Percentiles rank a stretch among this genome's conserved stretches.
phyloP scores from a whole-genome alignment of 2,888 invertebrate genomes.

The Clitarchus hookeri region DNA sequence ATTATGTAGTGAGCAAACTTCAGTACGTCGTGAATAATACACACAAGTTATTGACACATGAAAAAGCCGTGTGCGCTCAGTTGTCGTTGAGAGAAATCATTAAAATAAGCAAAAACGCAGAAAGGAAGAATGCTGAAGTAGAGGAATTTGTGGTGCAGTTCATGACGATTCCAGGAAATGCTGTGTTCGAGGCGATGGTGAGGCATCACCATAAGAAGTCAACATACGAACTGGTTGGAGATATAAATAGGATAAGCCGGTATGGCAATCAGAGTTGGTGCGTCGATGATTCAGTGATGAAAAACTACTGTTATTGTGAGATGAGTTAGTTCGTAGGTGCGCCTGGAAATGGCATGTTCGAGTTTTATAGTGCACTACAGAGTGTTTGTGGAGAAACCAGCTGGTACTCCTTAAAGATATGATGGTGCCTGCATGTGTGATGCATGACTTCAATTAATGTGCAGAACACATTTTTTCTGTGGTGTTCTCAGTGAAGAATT shows the following conservation, averaged over 20 bases:
- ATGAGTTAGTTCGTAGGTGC: background rate
- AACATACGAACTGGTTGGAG: constrained; percentile 8
- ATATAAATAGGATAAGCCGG: constrained; percentile 73
- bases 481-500: no score
- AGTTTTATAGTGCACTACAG: background rate
- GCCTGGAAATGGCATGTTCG: background rate
- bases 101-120: constrained; percentile 15
- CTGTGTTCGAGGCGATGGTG: constrained; percentile 53
- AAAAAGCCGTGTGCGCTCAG: background rate
- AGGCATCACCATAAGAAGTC: constrained; percentile 27
- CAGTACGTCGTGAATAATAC: constrained; percentile 11
- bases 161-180: constrained; percentile 50
- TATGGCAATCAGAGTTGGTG: constrained; percentile 83
- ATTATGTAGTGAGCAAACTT: constrained; percentile 4
- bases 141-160: constrained; percentile 47
- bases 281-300: constrained; percentile 72
- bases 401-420: background rate
- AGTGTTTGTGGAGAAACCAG: background rate
- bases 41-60: background rate
- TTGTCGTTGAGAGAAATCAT: constrained; percentile 11
- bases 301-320: constrained; percentile 76
- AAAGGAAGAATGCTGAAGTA: background rate
- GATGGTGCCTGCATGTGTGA: background rate
- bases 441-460: background rate
- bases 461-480: no score